These are phyloP conservation scores for Solenodon paradoxus DNA, from an alignment of 2,113 vertebrate genomes.

Conservation along the genomic window DNA sequence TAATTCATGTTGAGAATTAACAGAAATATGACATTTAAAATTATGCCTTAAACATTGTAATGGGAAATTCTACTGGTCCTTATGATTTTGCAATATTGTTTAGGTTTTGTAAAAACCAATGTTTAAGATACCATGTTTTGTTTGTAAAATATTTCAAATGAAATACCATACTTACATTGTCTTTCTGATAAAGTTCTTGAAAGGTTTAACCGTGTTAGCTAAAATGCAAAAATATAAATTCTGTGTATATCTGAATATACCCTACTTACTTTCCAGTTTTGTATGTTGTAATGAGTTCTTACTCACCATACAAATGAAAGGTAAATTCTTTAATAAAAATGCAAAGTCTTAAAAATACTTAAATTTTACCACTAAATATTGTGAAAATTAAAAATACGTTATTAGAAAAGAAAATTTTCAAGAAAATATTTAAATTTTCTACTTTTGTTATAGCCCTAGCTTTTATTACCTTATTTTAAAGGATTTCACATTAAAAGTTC, in stretches of 20 bases:
- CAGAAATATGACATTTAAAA: neutral
- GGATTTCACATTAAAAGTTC: neutral
- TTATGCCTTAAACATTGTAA: neutral
- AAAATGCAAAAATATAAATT: neutral
- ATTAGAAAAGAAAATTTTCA: neutral
- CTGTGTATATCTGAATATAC: neutral
- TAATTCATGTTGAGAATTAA: neutral
- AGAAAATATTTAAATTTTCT: neutral
- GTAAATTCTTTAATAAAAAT: neutral
- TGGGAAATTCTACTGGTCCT: neutral
- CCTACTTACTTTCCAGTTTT: neutral
- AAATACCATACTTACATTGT: neutral
- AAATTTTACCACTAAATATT: neutral
- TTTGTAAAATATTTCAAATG: neutral
- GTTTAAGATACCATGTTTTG: neutral
- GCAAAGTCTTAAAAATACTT: neutral
- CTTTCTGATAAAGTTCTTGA: neutral
- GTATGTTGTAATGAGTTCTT: neutral
- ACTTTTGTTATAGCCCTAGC: neutral
- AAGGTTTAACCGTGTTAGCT: neutral
- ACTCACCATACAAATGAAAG: neutral
- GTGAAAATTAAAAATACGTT: neutral
- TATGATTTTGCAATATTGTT: neutral
- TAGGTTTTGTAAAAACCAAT: neutral
- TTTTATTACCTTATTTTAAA: conserved; percentile 14